Percentiles rank a stretch among this genome's conserved stretches.
Conservation (phyloP, 1,140 invertebrate genomes). For the Euborellia annulipes region DNA sequence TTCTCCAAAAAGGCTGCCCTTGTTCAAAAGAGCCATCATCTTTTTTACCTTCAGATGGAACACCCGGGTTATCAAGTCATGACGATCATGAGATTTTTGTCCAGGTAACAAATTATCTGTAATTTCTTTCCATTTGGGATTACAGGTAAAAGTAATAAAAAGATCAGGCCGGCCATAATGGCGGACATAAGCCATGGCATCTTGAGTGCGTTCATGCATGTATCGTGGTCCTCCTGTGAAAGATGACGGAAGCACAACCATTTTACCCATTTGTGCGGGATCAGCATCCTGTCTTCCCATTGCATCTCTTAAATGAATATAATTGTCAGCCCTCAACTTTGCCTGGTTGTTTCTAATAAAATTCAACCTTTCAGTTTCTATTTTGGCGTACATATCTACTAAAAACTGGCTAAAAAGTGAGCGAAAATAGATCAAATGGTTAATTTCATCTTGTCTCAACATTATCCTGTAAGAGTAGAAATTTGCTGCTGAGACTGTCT, state of each 20-base stretch:
- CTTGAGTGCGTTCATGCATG: conserved; percentile 29
- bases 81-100: conserved; percentile 22
- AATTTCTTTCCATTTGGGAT: conserved; percentile 32
- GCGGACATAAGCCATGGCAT: conserved; percentile 28
- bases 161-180: conserved; percentile 26
- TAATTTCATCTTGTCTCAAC: conserved; percentile 8
- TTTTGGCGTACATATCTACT: conserved; percentile 33
- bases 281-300: conserved; percentile 11
- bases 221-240: conserved; percentile 25
- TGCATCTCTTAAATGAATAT: conserved; percentile 23
- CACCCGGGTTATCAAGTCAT: conserved; percentile 29
- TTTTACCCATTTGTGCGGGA: conserved; percentile 12
- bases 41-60: conserved; percentile 28
- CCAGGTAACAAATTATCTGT: conserved; percentile 16
- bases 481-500: too few relatives aligned
- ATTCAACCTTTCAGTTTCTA: conserved; percentile 28
- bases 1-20: conserved; percentile 22
- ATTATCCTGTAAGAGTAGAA: too few relatives aligned
- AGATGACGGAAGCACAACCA: conserved; percentile 22
- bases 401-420: conserved; percentile 23
- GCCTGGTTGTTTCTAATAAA: conserved; percentile 29
- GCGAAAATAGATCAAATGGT: conserved; percentile 9
- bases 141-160: conserved; percentile 29
- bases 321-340: conserved; percentile 29
- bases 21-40: conserved; percentile 28